phyloP scores from a whole-genome alignment of 2,113 vertebrate genomes.

The Mobula hypostoma region DNA sequence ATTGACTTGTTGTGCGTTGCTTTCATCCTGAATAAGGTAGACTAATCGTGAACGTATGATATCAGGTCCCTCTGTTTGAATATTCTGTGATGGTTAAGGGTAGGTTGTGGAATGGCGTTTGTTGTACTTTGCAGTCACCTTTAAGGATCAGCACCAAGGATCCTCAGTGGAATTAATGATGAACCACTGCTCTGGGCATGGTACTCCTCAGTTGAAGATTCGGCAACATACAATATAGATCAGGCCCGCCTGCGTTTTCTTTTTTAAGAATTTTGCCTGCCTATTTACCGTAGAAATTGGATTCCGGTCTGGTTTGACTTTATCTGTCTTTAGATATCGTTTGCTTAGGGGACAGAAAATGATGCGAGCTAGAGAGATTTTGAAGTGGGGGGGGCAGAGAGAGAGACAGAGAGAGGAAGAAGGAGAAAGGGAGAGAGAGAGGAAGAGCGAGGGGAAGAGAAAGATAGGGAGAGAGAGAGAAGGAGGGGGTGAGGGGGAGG shows the following conservation, averaged over 20 bases:
- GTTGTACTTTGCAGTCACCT: background rate
- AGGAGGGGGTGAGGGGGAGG: too few relatives aligned
- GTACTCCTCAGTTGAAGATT: background rate
- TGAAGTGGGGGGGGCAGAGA: too few relatives aligned
- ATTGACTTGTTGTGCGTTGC: background rate
- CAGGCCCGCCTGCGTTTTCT: background rate
- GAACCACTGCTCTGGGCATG: background rate
- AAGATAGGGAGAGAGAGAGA: too few relatives aligned
- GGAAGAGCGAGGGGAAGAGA: background rate
- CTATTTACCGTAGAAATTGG: background rate
- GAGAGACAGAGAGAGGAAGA: background rate
- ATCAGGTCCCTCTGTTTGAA: background rate
- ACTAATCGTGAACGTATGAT: background rate
- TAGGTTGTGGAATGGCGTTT: background rate
- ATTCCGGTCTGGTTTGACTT: background rate
- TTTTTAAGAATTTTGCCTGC: background rate
- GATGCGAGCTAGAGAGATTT: background rate
- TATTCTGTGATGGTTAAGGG: background rate
- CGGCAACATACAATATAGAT: background rate
- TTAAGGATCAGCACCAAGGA: background rate
- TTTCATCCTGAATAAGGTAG: background rate
- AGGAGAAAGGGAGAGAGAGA: background rate
- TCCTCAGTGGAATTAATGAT: background rate
- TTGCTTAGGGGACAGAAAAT: background rate
- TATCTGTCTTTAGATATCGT: background rate